Conservation (phyloP, 2,888 invertebrate genomes). For the Strigamia crassipes region DNA sequence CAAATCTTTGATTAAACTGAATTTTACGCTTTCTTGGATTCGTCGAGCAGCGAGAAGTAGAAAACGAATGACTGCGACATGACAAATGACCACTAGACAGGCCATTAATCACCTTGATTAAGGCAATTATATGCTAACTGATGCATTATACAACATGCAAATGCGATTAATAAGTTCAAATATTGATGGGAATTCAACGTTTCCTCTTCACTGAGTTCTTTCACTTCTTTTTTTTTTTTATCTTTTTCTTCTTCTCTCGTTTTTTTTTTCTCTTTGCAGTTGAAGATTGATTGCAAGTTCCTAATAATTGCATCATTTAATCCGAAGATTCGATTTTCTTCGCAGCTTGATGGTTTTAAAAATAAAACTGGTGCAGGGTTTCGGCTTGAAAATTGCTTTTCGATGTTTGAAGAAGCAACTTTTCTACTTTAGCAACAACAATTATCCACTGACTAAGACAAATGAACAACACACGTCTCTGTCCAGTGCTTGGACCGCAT, state of each 20-base stretch:
- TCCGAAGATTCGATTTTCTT: neutral
- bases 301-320: slow-evolving; percentile 14
- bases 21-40: neutral
- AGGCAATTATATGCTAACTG: slow-evolving; percentile 27
- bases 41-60: neutral
- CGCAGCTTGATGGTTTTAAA: slow-evolving; percentile 5
- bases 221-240: neutral
- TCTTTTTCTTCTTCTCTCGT: no score
- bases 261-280: neutral
- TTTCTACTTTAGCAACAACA: neutral
- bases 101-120: slow-evolving; percentile 30
- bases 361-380: neutral
- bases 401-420: neutral
- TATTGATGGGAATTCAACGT: slow-evolving; percentile 18
- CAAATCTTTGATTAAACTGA: slow-evolving; percentile 26
- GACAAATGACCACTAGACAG: slow-evolving; percentile 22
- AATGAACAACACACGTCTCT: slow-evolving; percentile 6
- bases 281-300: slow-evolving; percentile 1
- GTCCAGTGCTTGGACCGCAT: neutral
- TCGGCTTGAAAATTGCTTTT: neutral
- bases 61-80: slow-evolving; percentile 19
- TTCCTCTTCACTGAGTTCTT: neutral
- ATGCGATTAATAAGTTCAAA: slow-evolving; percentile 5
- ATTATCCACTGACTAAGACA: slow-evolving; percentile 25
- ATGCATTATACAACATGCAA: slow-evolving; percentile 31